phyloP scores from a whole-genome alignment of 1,140 invertebrate species.

The Hesperophylax magnus region DNA sequence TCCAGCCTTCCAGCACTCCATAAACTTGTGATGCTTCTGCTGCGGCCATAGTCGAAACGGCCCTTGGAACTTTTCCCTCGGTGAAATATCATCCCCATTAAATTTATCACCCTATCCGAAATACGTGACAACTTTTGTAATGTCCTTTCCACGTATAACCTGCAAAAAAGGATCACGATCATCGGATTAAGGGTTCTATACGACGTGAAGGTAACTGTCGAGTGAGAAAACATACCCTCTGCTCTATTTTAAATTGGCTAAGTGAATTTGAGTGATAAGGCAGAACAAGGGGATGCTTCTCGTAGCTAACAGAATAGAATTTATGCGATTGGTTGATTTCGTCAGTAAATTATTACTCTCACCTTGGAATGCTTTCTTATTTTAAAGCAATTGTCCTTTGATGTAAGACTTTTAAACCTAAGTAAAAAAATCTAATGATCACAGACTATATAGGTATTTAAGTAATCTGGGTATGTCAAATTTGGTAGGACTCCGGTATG shows the following conservation, averaged over 20 bases:
- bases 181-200: not conserved
- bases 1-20: not conserved
- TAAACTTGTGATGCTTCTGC: not conserved
- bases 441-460: too few relatives aligned
- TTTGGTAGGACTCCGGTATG: too few relatives aligned
- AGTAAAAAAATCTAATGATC: too few relatives aligned
- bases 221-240: not conserved
- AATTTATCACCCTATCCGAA: conserved; percentile 26
- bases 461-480: too few relatives aligned
- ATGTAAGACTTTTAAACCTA: too few relatives aligned
- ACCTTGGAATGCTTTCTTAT: too few relatives aligned
- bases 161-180: conserved; percentile 12
- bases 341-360: too few relatives aligned
- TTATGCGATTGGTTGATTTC: too few relatives aligned
- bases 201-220: conserved; percentile 2
- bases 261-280: not conserved
- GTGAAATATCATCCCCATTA: conserved; percentile 26
- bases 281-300: not conserved
- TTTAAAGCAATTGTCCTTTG: too few relatives aligned
- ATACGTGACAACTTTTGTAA: conserved; percentile 31
- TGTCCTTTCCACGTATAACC: not conserved
- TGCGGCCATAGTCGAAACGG: not conserved
- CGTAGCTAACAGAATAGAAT: too few relatives aligned
- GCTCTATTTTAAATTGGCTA: not conserved
- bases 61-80: not conserved